Evolutionary conservation across 1,140 invertebrate species (phyloP).

Genomic region (Frieseomelitta varia): DNA sequence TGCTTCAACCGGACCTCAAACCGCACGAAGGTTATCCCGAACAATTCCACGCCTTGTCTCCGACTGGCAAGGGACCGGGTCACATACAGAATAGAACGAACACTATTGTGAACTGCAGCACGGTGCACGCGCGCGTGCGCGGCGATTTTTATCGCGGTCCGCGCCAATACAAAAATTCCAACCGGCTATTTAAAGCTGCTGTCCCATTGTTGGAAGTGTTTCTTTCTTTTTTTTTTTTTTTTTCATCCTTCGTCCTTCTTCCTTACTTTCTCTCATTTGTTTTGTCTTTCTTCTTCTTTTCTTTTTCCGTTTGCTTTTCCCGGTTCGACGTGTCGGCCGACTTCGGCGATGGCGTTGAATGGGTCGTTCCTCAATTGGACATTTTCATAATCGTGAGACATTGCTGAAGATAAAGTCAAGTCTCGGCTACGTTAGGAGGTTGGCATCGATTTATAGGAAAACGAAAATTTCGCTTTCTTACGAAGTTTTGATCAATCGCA

Average conservation of each 20-base stretch:
- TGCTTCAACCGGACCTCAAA: constrained; percentile 58
- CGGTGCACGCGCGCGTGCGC: background rate
- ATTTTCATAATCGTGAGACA: no score
- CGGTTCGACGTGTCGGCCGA: no score
- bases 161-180: constrained; percentile 23
- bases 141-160: constrained; percentile 18
- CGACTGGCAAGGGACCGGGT: constrained; percentile 17
- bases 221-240: background rate
- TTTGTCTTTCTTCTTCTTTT: no score
- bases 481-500: background rate
- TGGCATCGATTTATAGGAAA: no score
- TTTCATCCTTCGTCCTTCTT: no score
- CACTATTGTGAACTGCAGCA: background rate
- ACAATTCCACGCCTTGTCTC: constrained; percentile 50
- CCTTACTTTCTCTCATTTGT: no score
- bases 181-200: constrained; percentile 7
- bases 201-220: background rate
- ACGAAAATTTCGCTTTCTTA: background rate
- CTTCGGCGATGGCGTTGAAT: no score
- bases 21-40: constrained; percentile 51
- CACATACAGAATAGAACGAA: constrained; percentile 34
- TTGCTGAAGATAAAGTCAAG: no score
- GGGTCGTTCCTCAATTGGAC: no score
- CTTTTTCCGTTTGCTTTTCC: no score
- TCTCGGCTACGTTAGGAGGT: no score